Conservation (phyloP, 2,113 vertebrate genomes). For the Dromas ardeola region DNA sequence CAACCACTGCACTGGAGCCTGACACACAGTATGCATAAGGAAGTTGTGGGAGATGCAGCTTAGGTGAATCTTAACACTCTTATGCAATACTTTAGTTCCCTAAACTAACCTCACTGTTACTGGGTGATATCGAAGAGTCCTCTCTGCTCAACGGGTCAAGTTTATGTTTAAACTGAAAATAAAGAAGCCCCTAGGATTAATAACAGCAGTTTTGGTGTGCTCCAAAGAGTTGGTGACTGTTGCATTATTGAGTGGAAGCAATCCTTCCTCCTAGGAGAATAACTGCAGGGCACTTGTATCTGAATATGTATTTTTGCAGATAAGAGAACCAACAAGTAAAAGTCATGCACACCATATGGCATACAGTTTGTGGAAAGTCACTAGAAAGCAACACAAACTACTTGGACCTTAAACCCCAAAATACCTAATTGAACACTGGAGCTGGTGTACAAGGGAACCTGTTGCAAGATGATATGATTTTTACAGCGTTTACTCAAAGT, state of each 20-base stretch:
- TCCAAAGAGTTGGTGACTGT: neutral
- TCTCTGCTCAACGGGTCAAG: neutral
- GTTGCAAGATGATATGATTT: neutral
- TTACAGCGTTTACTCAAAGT: neutral
- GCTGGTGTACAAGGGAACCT: neutral
- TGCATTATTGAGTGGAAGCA: neutral
- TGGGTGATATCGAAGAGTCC: neutral
- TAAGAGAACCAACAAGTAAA: neutral
- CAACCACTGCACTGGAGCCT: neutral
- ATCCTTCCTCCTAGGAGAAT: neutral
- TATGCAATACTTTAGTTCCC: neutral
- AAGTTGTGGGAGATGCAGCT: neutral
- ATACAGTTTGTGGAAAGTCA: fast-evolving
- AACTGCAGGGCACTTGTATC: neutral
- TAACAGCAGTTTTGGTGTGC: neutral
- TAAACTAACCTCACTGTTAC: neutral
- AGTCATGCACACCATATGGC: neutral
- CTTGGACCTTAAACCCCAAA: neutral
- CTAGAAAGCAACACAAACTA: neutral
- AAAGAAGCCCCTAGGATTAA: neutral
- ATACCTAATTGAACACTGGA: neutral
- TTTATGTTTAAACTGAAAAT: neutral
- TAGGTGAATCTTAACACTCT: neutral
- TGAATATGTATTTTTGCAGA: neutral
- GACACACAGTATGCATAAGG: fast-evolving